Evolutionary conservation across 2,888 invertebrate species (phyloP), one percentile per base, ranked within the genome.

Genomic region (Drosophila putrida): DNA sequence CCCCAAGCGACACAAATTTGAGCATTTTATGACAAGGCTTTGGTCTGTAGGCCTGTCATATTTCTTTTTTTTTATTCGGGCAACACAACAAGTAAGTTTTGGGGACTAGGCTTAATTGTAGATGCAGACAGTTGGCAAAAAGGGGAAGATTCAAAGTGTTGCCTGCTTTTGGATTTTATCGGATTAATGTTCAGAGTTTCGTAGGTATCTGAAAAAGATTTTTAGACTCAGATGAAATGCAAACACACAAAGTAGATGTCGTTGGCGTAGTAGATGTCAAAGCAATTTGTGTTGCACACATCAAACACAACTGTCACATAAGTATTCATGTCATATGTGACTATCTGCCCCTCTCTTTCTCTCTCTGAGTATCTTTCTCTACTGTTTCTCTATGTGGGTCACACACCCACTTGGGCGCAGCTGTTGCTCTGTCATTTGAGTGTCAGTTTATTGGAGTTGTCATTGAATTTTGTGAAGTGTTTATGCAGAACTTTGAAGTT

Each of bases 1-100:
- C 83, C 78, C 88, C 69, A 41, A 64, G 71, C 88, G 80, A 70
- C 78, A 82, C 75, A 78, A 82, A 83, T 78, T 82, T 80, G 60
- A 53, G 70, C 75, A 82, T 70, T 83, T 83, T 86, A 83, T 80
- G 86, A 71, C 27, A 25, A 36, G 67, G 61, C 67, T 71, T 79
- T 79, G 62, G 53, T 59, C 59, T n/a, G 27, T 33, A 39, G 31
- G 20, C 10, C 55, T 11, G 50, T 1, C 54, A 43, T 43, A 53
- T 10, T 54, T 54, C 55, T 53, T 51, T 50, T 13, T 44, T n/a
- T 36, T 9, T 4, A 6, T 61, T 11, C 27, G 47, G 50, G 38
- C 9, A 33, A 4, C 31, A 11, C 13, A 28, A 33, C 2, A 13
- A n/a, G 9, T 36, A 38, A 15, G 15, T 20, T 4, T 4, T 3